A percentile compares a stretch with the other conserved stretches of the same genome.
Conservation (phyloP, 2,797 vertebrate species). For the Artibeus lituratus region DNA sequence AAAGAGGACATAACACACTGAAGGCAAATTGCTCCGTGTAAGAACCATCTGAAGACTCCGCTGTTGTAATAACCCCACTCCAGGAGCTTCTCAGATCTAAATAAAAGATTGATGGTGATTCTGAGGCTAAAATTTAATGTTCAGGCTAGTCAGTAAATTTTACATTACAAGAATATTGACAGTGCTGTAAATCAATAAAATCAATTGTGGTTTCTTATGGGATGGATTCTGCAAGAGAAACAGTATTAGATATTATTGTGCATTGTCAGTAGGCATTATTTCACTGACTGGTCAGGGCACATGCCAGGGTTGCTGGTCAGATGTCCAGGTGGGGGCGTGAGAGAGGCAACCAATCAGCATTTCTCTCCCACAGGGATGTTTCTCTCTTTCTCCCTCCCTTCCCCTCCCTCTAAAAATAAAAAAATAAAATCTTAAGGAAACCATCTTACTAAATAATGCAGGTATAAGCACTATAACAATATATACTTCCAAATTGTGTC, state of each 20-base stretch:
- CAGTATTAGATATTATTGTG: not conserved
- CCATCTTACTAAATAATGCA: not conserved
- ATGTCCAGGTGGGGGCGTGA: no score
- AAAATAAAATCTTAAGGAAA: not conserved
- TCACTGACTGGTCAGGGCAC: not conserved
- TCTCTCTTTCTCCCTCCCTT: not conserved
- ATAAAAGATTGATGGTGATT: slow-evolving; percentile 71
- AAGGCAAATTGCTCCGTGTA: not conserved
- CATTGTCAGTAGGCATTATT: not conserved
- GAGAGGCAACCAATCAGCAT: not conserved
- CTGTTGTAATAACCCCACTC: not conserved
- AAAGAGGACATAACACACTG: not conserved
- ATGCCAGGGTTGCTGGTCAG: not conserved
- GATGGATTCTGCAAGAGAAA: slow-evolving; percentile 32
- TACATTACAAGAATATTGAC: slow-evolving; percentile 47
- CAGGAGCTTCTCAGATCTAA: slow-evolving; percentile 63
- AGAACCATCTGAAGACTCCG: not conserved
- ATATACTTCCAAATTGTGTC: not conserved
- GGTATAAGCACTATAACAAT: not conserved
- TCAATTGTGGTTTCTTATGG: not conserved
- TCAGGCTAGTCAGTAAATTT: slow-evolving; percentile 57
- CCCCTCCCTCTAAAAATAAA: not conserved
- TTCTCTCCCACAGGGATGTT: not conserved
- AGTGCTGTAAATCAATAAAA: slow-evolving; percentile 60
- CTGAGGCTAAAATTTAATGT: slow-evolving; percentile 72